Base-by-base conservation (phyloP, 2,888 invertebrate genomes). In the Lissocephala sabroskyi region DNA sequence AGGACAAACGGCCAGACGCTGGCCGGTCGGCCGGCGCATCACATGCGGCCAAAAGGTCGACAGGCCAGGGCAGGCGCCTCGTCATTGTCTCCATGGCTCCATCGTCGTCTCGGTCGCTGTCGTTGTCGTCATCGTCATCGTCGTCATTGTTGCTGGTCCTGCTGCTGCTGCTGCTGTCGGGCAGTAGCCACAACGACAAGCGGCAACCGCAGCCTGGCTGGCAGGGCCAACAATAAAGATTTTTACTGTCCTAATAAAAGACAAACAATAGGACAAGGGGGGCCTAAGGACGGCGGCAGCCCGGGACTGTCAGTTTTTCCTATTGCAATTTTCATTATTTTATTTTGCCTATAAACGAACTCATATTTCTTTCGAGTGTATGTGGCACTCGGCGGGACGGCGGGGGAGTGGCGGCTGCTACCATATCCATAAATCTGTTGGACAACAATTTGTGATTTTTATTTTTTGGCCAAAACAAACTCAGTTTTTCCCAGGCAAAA, bases 291-390 rank as follows among this genome's bases (percentile, higher is more conserved):
- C n/a, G n/a, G n/a, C n/a, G n/a, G n/a, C n/a, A n/a, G n/a, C n/a
- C n/a, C n/a, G n/a, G n/a, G n/a, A n/a, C n/a, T n/a, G n/a, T n/a
- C n/a, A n/a, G n/a, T n/a, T 73, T 78, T 65, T 75, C 66, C 71
- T 74, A 77, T 74, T 65, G 80, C 74, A 73, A 81, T 82, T 82
- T 81, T 73, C 81, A 82, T 82, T 80, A 83, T 81, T 82, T 83
- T 83, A 82, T 82, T n/a, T 82, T 77, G 73, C 71, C 75, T 62
- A 82, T 82, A 81, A 82, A 82, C 74, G 76, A 65, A 75, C 65
- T 63, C 64, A 74, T 79, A 80, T 71, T 65, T 73, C 58, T 55
- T n/a, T 56, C 51, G 43, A 74, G 65, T 67, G 59, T 70, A 66
- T 53, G 39, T 10, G 16, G 41, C 9, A 35, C 17, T 41, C 2